A percentile compares a stretch with the other conserved stretches of the same genome.
These are phyloP conservation scores for Gyps fulvus DNA, from an alignment of 2,113 vertebrate genomes.

Conservation along the genomic window DNA sequence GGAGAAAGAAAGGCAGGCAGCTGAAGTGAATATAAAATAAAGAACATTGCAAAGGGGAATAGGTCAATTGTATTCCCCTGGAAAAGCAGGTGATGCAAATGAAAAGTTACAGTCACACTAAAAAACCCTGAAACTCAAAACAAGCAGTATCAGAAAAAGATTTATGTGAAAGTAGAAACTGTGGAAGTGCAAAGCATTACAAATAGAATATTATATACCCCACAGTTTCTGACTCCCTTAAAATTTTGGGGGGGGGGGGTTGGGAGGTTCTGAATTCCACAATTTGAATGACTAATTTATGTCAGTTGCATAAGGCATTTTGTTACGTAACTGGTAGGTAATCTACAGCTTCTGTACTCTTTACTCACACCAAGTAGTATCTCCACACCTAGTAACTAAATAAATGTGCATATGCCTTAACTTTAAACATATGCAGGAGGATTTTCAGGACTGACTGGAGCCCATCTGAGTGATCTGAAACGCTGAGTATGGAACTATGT, in stretches of 20 bases:
- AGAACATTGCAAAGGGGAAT: neutral
- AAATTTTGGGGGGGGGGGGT: neutral
- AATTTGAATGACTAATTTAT: neutral
- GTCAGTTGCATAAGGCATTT: neutral
- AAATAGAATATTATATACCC: neutral
- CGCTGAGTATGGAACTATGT: neutral
- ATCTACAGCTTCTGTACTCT: neutral
- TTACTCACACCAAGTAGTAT: neutral
- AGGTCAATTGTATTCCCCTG: neutral
- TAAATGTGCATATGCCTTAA: neutral
- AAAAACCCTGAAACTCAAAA: neutral
- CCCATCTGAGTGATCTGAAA: neutral
- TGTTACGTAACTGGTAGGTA: neutral
- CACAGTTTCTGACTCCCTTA: neutral
- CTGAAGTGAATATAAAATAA: slow-evolving; percentile 1
- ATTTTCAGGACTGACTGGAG: neutral
- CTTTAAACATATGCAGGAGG: neutral
- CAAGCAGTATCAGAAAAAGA: neutral
- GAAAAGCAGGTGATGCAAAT: neutral
- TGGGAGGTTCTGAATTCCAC: neutral
- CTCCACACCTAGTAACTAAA: neutral
- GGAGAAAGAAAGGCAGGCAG: neutral
- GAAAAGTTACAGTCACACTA: neutral
- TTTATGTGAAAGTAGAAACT: neutral
- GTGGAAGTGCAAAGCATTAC: neutral